These are phyloP conservation scores for Gadus macrocephalus DNA, from an alignment of 2,113 vertebrate species.

Conservation along the genomic window DNA sequence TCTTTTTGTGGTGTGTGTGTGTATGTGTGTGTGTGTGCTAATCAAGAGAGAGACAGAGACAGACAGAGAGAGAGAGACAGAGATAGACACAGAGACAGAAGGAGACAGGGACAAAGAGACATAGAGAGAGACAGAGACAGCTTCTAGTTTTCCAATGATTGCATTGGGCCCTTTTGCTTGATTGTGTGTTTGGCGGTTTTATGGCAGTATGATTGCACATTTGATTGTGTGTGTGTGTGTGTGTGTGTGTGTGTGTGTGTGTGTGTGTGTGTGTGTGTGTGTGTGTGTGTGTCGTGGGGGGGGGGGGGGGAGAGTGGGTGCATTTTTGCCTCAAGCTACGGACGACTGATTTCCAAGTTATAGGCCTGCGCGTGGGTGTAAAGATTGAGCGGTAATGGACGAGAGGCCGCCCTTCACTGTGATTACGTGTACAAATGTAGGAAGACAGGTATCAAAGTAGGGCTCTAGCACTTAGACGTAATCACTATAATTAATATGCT, in stretches of 20 bases:
- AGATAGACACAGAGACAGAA: neutral
- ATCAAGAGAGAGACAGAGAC: neutral
- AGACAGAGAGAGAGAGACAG: neutral
- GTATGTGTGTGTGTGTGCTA: neutral
- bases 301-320: neutral
- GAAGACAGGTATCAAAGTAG: neutral
- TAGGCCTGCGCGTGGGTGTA: neutral
- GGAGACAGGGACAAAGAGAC: neutral
- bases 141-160: neutral
- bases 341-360: neutral
- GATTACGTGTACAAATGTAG: neutral
- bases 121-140: neutral
- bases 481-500: no score
- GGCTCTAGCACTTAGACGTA: no score
- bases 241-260: conserved; percentile 11
- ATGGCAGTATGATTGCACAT: neutral
- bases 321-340: neutral
- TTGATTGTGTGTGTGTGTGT: neutral
- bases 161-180: neutral
- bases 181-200: no score
- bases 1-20: neutral
- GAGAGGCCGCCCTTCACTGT: neutral
- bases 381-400: neutral
- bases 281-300: neutral
- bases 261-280: conserved; percentile 13